phyloP scores from a whole-genome alignment of 2,113 vertebrate species.

The Oryzias melastigma region DNA sequence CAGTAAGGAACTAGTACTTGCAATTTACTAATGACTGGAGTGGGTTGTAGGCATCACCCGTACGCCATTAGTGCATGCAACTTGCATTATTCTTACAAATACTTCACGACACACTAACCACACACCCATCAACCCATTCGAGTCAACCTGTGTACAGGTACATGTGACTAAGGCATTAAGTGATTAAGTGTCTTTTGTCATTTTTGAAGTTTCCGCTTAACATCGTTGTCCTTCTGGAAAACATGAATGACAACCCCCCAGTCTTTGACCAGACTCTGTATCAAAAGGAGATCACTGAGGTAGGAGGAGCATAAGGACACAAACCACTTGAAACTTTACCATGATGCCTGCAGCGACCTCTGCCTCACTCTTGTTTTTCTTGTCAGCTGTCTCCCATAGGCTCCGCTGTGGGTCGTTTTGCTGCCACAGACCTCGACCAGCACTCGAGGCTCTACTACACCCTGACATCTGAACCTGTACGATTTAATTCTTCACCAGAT shows the following conservation, averaged over 20 bases:
- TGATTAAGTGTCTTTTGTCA: too few relatives aligned
- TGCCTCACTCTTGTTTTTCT: not conserved
- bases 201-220: accelerated
- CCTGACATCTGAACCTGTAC: conserved; percentile 44
- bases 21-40: too few relatives aligned
- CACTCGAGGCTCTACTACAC: conserved; percentile 12
- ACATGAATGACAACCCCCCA: conserved; percentile 73
- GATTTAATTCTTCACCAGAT: not conserved
- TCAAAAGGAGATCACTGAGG: conserved; percentile 51
- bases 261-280: conserved; percentile 28
- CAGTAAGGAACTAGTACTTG: too few relatives aligned
- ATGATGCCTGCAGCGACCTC: not conserved
- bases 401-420: accelerated
- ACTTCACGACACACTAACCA: too few relatives aligned
- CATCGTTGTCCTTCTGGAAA: accelerated
- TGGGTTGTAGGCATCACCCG: too few relatives aligned
- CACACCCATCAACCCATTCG: too few relatives aligned
- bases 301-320: conserved; percentile 36
- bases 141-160: too few relatives aligned
- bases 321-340: not conserved
- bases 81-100: too few relatives aligned
- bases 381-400: conserved; percentile 39
- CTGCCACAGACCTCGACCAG: conserved; percentile 46
- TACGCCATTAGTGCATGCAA: too few relatives aligned
- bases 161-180: too few relatives aligned